Evolutionary conservation across 2,113 vertebrate genomes (phyloP), one percentile per base, ranked within the genome.

Genomic region (Hepsetus odoe): DNA sequence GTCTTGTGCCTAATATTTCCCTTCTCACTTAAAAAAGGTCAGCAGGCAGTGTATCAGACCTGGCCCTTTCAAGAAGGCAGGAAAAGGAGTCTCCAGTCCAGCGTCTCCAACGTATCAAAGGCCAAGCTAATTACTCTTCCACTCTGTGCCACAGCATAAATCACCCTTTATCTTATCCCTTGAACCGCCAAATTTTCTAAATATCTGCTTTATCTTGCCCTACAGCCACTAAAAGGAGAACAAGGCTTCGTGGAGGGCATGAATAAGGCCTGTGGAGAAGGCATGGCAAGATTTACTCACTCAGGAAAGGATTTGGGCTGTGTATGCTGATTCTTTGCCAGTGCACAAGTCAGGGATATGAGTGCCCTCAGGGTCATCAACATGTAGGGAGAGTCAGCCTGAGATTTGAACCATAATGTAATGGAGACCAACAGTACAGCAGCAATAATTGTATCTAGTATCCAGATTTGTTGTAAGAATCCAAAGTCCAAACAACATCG

Each of bases 151-250:
- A 58, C 30, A 58, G 76, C 76, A 72, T 84, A 81, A 84, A 84
- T 84, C 80, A 79, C 76, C 51, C 68, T 62, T 84, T 82, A 82
- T 84, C 83, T 84, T 59, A 66, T 55, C 67, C 65, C 80, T 64
- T 59, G 65, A 82, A 81, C 76, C 55, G 76, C 66, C 30, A 66
- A 72, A 79, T 79, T 81, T 79, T 74, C 53, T 74, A 84, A 76
- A 84, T 82, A 84, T 84, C 75, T 81, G 80, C 72, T 74, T 82
- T 82, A 76, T 82, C 77, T 82, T 72, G 64, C 61, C 42, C 40
- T 55, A 46, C 76, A 78, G 76, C 35, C 72, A 67, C 49, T 79
- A 79, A 84, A 79, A 84, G 65, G 80, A 79, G 80, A 81, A 84
- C 78, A 80, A 84, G 82, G 83, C 70, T 65, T 58, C 14, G 66